Base-by-base conservation (phyloP, 2,888 invertebrate genomes). In the Torymus tubicola region DNA sequence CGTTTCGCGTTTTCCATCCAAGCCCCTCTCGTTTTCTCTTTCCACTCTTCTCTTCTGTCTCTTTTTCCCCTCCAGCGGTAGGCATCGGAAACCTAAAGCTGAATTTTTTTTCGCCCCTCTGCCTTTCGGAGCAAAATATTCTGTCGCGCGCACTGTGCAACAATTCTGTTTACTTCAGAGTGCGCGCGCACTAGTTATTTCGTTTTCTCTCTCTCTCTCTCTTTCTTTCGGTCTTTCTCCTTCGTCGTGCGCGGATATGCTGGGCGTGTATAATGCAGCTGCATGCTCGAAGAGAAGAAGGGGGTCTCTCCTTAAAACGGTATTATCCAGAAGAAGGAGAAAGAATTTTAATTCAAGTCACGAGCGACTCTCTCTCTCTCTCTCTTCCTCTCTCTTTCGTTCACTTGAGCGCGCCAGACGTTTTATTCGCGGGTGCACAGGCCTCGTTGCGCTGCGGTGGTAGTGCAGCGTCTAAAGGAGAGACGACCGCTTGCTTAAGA, bases 281-380 rank as follows among this genome's bases (percentile, higher is more conserved):
- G 42, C 42, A 42, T 42, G 42, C 42, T 42, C 42, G 42, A 8
- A 42, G 10, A 42, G 42, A 42, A 42, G 42, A 1, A 8, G 42
- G 42, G 42, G 42, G 42, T 42, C 8, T 12, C 57, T 64, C n/a
- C 67, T 73, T 73, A 65, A 79, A 79, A 73, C 14, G 68, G 68
- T 63, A 79, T 73, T 69, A 73, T 72, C 73, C 63, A 57, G 42
- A 10, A 21, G 21, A 18, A 2, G 21, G 55, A 73, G 75, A 24
- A 64, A 63, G 79, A 79, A 79, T 79, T 79, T 79, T 79, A 79
- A 79, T 79, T 79, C 73, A 68, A 79, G 79, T 68, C 79, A 79
- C 79, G 77, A 77, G 77, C 64, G 16, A n/a, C 58, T 74, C 55
- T 31, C 24, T 10, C 53, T 58, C 13, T 2, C 21, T 21, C 21